phyloP scores from a whole-genome alignment of 2,113 vertebrate genomes.

The Poeciliopsis turrubarensis region DNA sequence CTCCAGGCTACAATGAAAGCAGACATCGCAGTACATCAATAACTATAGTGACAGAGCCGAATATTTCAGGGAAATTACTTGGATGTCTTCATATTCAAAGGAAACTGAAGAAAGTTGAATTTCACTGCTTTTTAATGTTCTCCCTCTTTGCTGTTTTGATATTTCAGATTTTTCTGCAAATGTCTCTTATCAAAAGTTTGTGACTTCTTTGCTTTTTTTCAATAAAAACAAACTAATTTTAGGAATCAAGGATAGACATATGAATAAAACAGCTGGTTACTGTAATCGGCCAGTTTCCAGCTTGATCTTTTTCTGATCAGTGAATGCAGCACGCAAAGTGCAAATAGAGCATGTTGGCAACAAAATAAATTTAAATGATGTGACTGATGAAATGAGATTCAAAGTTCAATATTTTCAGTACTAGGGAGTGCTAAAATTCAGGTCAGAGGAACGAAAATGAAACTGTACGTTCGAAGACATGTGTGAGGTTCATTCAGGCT shows the following conservation, averaged over 20 bases:
- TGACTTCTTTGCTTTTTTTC: too few relatives aligned
- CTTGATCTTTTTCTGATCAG: neutral
- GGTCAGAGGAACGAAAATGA: neutral
- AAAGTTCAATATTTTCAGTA: neutral
- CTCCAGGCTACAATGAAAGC: slow-evolving; percentile 63
- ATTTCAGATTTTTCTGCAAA: neutral
- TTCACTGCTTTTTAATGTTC: slow-evolving; percentile 4
- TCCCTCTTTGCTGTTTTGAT: slow-evolving; percentile 10
- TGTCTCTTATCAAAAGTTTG: slow-evolving; percentile 8
- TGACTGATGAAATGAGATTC: neutral
- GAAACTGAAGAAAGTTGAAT: slow-evolving; percentile 14
- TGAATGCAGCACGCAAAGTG: neutral
- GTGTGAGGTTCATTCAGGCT: too few relatives aligned
- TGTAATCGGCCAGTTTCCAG: slow-evolving; percentile 13
- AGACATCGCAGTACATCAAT: slow-evolving; percentile 56
- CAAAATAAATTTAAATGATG: neutral
- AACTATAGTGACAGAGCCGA: slow-evolving; percentile 39
- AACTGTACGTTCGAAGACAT: neutral
- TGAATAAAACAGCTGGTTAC: slow-evolving; percentile 13
- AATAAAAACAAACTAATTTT: neutral
- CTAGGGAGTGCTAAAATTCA: neutral
- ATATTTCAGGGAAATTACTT: slow-evolving; percentile 59
- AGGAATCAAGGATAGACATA: neutral
- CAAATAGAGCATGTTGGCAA: too few relatives aligned
- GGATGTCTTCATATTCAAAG: slow-evolving; percentile 50